Evolutionary conservation across 2,113 vertebrate genomes (phyloP).

Genomic region (Pipra filicauda): DNA sequence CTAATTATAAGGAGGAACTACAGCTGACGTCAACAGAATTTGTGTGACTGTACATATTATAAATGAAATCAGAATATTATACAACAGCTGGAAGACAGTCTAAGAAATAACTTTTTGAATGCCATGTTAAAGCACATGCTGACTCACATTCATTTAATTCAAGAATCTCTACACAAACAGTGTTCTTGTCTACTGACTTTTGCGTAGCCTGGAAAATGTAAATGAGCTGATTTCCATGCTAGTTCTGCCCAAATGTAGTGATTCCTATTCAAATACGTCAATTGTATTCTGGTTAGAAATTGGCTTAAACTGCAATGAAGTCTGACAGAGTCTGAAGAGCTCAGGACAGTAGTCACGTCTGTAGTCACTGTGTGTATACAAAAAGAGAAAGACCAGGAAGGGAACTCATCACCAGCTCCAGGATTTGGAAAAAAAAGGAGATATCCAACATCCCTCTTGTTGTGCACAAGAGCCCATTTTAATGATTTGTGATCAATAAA

Average conservation of each 20-base stretch:
- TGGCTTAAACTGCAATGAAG: neutral
- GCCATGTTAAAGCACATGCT: neutral
- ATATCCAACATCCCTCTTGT: neutral
- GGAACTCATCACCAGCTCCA: neutral
- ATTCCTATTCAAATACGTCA: neutral
- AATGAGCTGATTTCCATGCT: neutral
- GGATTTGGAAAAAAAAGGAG: neutral
- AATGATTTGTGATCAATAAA: neutral
- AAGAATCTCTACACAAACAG: conserved; percentile 1
- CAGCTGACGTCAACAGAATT: conserved; percentile 43
- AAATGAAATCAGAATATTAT: conserved; percentile 37
- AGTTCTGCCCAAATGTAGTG: neutral
- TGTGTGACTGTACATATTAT: neutral
- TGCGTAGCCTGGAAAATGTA: neutral
- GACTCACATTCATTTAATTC: conserved; percentile 29
- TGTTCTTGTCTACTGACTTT: conserved; percentile 8
- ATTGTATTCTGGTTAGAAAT: neutral
- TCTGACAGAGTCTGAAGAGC: neutral
- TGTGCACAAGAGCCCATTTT: neutral
- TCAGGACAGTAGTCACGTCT: neutral
- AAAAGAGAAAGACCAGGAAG: neutral
- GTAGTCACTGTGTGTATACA: neutral
- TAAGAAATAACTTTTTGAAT: conserved; percentile 36
- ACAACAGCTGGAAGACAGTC: conserved; percentile 37
- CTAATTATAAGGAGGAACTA: conserved; percentile 31